Evolutionary conservation across 2,888 invertebrate species (phyloP).

Genomic region (Druceiella hillmani): DNA sequence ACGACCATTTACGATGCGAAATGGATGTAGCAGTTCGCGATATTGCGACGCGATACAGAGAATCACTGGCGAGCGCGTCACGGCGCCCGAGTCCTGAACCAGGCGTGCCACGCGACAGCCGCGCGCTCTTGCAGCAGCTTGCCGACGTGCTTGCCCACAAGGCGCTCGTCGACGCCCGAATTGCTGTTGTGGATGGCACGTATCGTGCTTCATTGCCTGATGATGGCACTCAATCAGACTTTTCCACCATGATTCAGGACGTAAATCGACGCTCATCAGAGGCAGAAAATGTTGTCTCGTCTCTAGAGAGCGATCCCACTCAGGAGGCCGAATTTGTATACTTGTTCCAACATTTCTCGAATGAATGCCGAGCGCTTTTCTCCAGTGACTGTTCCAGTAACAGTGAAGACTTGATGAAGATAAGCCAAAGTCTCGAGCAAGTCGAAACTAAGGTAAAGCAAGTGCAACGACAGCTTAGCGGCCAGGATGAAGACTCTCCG

Average conservation of each 20-base stretch:
- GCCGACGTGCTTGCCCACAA: conserved; percentile 69
- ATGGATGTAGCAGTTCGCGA: conserved; percentile 66
- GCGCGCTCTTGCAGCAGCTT: conserved; percentile 51
- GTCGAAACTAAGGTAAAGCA: conserved; percentile 44
- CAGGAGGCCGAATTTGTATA: conserved; percentile 63
- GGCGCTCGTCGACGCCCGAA: conserved; percentile 70
- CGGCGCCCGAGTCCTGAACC: conserved; percentile 30
- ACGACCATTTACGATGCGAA: conserved; percentile 63
- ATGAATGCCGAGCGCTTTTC: conserved; percentile 56
- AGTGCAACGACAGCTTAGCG: conserved; percentile 36
- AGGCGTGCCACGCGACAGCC: conserved; percentile 31
- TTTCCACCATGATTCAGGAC: conserved; percentile 6
- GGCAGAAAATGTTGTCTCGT: conserved; percentile 32
- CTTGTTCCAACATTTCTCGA: conserved; percentile 58
- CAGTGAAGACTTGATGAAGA: conserved; percentile 53
- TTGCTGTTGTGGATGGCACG: conserved; percentile 61
- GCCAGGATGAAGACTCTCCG: conserved; percentile 26
- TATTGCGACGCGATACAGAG: conserved; percentile 62
- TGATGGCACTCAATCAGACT: conserved; percentile 35
- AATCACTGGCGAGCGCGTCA: conserved; percentile 55
- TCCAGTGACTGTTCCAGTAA: conserved; percentile 52
- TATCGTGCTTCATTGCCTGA: conserved; percentile 34
- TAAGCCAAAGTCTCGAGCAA: conserved; percentile 49
- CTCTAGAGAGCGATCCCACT: conserved; percentile 52
- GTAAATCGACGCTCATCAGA: conserved; percentile 24